Percentiles rank a stretch among this genome's conserved stretches.
Evolutionary conservation across 2,888 invertebrate species (phyloP).

Genomic region (Dione juno): DNA sequence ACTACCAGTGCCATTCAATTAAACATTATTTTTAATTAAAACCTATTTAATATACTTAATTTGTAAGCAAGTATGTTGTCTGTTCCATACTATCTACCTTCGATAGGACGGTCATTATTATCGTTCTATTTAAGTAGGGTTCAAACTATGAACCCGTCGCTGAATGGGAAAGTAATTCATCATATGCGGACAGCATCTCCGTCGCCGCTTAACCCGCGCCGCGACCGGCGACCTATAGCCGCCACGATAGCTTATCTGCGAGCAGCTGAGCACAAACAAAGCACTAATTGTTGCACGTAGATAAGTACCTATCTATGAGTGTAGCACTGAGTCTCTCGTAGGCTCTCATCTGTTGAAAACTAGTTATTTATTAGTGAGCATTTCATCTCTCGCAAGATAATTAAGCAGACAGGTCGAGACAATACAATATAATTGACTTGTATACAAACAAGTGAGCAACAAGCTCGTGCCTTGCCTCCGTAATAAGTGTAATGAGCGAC

Average conservation of each 20-base stretch:
- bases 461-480: not conserved
- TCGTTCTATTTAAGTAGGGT: no score
- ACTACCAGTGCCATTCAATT: no score
- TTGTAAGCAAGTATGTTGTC: no score
- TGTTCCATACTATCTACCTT: no score
- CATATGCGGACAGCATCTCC: not conserved
- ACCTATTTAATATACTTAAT: no score
- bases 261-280: not conserved
- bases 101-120: no score
- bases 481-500: no score
- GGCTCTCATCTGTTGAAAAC: not conserved
- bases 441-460: not conserved
- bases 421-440: not conserved
- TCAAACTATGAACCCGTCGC: not conserved
- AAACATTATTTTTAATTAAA: no score
- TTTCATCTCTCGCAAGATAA: no score
- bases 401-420: no score
- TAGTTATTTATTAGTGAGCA: no score
- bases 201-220: conserved; percentile 13
- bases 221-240: not conserved
- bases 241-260: conserved; percentile 13
- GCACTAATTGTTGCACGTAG: not conserved
- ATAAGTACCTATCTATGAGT: not conserved
- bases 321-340: not conserved
- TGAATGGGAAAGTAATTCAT: not conserved